Evolutionary conservation across 2,113 vertebrate genomes (phyloP), one percentile per base, ranked within the genome.

Genomic region (Vireo altiloquus): DNA sequence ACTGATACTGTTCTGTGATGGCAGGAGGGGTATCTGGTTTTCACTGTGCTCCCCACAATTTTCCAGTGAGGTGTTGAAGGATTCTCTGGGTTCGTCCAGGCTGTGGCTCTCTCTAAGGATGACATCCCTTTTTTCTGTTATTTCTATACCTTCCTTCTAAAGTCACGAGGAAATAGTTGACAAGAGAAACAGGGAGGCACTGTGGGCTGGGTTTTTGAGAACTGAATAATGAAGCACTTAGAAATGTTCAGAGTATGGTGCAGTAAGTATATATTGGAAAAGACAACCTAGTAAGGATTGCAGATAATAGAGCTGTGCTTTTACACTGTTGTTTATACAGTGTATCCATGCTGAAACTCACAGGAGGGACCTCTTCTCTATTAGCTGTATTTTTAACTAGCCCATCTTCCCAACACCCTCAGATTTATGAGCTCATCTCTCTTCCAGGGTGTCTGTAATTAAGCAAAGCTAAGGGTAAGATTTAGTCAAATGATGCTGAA

Each of bases 401-500:
- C 2, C 10, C 42, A 39, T n/a, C 83, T 94, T 71, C 75, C 94
- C 66, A 85, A 7, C 7, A 60, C 72, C 46, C 19, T 74, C 59
- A 85, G 25, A 65, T 85, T 88, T 92, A 47, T 89, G 59, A 89
- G 77, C 40, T 63, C 42, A 39, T 79, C 44, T 86, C 52, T 89
- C 42, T 81, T 89, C 70, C 60, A 75, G 81, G 28, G 68, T 70
- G 37, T 94, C 89, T 85, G 75, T 79, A 95, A 97, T 96, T 97
- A 98, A 92, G 75, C 92, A 95, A 97, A 75, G 60, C 90, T 87
- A 25, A 54, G 72, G 28, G 42, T 91, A 87, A 96, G 61, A 90
- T 94, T 94, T 96, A 96, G 91, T 92, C 68, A 91, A 95, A 92
- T 46, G 56, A 79, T 77, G 70, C 40, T 78, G 79, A 96, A 96